Conservation (phyloP, 2,113 vertebrate genomes). For the Amblyornis subalaris region DNA sequence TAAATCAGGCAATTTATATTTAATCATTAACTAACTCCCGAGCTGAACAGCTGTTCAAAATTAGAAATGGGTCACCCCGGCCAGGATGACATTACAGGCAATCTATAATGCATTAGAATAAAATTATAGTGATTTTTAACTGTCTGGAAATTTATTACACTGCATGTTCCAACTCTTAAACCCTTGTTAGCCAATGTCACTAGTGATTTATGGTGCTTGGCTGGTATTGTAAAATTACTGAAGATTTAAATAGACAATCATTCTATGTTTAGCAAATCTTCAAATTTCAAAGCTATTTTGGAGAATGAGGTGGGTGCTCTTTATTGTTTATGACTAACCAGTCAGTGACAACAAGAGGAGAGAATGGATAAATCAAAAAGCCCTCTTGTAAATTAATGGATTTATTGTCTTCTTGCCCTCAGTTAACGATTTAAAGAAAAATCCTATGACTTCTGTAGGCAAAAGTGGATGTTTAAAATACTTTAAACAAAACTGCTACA, state of each 20-base stretch:
- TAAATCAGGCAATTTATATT: constrained; percentile 99
- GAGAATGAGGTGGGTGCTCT: constrained; percentile 77
- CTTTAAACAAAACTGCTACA: not conserved
- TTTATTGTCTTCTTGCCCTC: constrained; percentile 18
- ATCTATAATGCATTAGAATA: constrained; percentile 99
- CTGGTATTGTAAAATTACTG: constrained; percentile 86
- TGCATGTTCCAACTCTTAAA: constrained; percentile 91
- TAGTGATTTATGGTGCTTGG: constrained; percentile 89
- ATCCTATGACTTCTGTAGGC: constrained; percentile 1
- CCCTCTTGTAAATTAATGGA: constrained; percentile 41
- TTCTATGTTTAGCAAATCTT: constrained; percentile 86
- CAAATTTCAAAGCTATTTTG: constrained; percentile 82
- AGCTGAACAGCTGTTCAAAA: constrained; percentile 99
- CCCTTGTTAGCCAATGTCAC: constrained; percentile 89
- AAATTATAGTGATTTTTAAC: constrained; percentile 99
- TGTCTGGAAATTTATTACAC: constrained; percentile 97
- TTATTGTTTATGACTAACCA: constrained; percentile 73
- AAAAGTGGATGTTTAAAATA: not conserved
- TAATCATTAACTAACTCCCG: constrained; percentile 99
- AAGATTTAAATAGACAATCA: constrained; percentile 87
- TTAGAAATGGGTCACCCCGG: constrained; percentile 97
- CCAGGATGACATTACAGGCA: constrained; percentile 98
- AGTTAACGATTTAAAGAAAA: constrained; percentile 22
- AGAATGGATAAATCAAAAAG: constrained; percentile 56
- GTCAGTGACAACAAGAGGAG: constrained; percentile 54